These are phyloP conservation scores for Chelonus formosanus DNA, from an alignment of 2,888 invertebrate species.

Conservation along the genomic window DNA sequence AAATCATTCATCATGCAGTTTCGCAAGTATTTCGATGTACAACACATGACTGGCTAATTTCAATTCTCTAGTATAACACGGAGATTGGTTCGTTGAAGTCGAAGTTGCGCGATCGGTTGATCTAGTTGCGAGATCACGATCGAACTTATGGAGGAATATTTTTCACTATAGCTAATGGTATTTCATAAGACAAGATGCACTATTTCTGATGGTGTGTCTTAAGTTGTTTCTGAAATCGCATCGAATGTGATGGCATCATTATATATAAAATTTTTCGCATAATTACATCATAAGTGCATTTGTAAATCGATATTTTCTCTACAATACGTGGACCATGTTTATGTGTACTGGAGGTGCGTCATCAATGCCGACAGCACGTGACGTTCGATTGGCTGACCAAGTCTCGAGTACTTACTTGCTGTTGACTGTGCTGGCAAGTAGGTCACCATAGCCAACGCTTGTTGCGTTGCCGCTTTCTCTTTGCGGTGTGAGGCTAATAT, in stretches of 20 bases:
- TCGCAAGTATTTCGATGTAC: slow-evolving; percentile 23
- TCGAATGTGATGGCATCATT: slow-evolving; percentile 44
- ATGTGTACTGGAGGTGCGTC: slow-evolving; percentile 39
- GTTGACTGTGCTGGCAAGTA: slow-evolving; percentile 38
- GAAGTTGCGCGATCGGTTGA: slow-evolving; percentile 23
- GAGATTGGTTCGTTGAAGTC: slow-evolving; percentile 9
- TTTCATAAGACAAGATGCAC: slow-evolving; percentile 26
- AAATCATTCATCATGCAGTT: slow-evolving; percentile 20
- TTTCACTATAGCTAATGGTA: slow-evolving; percentile 29
- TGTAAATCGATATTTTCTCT: slow-evolving; percentile 16
- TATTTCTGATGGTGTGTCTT: background rate
- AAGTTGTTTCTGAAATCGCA: slow-evolving; percentile 39
- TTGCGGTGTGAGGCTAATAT: slow-evolving; percentile 42
- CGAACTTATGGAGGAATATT: slow-evolving; percentile 9
- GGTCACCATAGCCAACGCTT: slow-evolving; percentile 49
- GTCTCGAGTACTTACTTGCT: slow-evolving; percentile 27
- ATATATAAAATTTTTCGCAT: slow-evolving; percentile 41
- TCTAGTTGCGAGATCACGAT: slow-evolving; percentile 36
- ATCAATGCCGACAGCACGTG: slow-evolving; percentile 26
- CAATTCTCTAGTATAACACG: slow-evolving; percentile 25
- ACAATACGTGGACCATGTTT: slow-evolving; percentile 3
- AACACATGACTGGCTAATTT: slow-evolving; percentile 33
- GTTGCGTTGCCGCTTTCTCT: slow-evolving; percentile 62
- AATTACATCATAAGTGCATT: slow-evolving; percentile 49
- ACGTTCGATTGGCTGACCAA: slow-evolving; percentile 37